A percentile compares a stretch with the other conserved stretches of the same genome.
phyloP scores from a whole-genome alignment of 2,888 invertebrate species.

The Tyria jacobaeae region DNA sequence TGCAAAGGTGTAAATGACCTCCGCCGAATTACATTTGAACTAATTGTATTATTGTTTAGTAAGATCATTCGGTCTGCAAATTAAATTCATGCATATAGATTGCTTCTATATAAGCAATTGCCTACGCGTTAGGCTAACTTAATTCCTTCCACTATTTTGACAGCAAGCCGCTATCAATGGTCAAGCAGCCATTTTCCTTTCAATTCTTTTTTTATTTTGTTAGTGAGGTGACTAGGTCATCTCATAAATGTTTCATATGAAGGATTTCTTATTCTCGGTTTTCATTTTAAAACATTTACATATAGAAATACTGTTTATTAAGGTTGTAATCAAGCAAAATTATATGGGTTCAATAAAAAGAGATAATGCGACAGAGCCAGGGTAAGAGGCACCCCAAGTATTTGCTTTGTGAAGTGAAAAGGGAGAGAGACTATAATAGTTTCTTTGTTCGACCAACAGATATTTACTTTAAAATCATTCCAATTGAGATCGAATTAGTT shows the following conservation, averaged over 20 bases:
- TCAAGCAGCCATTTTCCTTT: constrained; percentile 82
- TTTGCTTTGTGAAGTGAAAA: too few species aligned
- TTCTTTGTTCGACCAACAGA: too few species aligned
- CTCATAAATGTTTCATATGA: not conserved
- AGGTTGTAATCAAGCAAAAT: too few species aligned
- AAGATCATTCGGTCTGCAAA: constrained; percentile 66
- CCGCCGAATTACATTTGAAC: constrained; percentile 58
- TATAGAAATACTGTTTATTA: too few species aligned
- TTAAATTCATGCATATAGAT: constrained; percentile 55
- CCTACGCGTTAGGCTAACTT: constrained; percentile 64
- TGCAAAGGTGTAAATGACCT: constrained; percentile 82
- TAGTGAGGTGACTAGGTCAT: constrained; percentile 22
- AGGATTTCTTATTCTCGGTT: not conserved
- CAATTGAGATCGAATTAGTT: too few species aligned
- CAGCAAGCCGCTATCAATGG: constrained; percentile 84
- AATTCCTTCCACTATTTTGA: constrained; percentile 80
- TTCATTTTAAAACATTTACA: too few species aligned
- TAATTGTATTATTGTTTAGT: constrained; percentile 56
- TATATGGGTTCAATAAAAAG: too few species aligned
- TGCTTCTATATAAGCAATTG: constrained; percentile 53
- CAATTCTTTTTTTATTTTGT: constrained; percentile 43
- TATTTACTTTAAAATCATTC: too few species aligned
- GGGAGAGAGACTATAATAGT: too few species aligned
- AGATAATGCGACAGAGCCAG: too few species aligned
- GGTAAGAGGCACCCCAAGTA: too few species aligned